These are phyloP conservation scores for Macrophya annulata DNA, from an alignment of 2,888 invertebrate species.

Conservation along the genomic window DNA sequence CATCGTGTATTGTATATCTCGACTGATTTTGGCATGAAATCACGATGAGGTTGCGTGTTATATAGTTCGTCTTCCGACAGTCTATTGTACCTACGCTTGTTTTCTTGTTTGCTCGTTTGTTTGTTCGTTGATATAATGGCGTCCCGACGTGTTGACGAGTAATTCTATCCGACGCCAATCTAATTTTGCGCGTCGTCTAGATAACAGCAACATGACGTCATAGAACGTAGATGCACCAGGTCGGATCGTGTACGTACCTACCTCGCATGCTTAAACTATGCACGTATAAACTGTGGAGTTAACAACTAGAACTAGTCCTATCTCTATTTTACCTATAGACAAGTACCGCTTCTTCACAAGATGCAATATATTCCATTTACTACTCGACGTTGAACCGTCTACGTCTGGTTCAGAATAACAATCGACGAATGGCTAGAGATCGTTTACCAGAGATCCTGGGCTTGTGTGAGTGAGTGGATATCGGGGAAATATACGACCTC, in stretches of 20 bases:
- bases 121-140: constrained; percentile 19
- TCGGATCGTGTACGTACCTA: constrained; percentile 9
- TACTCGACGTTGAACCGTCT: constrained; percentile 35
- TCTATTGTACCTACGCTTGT: background rate
- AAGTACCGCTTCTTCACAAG: constrained; percentile 22
- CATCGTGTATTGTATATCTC: background rate
- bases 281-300: constrained; percentile 35
- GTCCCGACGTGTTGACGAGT: constrained; percentile 28
- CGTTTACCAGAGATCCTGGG: constrained; percentile 20
- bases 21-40: background rate
- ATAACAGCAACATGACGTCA: constrained; percentile 9
- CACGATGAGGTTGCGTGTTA: constrained; percentile 4
- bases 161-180: constrained; percentile 49
- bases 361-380: constrained; percentile 49
- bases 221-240: constrained; percentile 3
- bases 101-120: constrained; percentile 27
- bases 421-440: constrained; percentile 29
- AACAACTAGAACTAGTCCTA: constrained; percentile 38
- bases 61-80: constrained; percentile 14
- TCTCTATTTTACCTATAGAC: constrained; percentile 36
- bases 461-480: constrained; percentile 8
- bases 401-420: constrained; percentile 40
- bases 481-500: constrained; percentile 39
- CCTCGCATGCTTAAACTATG: constrained; percentile 28
- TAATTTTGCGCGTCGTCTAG: constrained; percentile 25